phyloP scores from a whole-genome alignment of 2,888 invertebrate species.

The Lepidonotus clava region DNA sequence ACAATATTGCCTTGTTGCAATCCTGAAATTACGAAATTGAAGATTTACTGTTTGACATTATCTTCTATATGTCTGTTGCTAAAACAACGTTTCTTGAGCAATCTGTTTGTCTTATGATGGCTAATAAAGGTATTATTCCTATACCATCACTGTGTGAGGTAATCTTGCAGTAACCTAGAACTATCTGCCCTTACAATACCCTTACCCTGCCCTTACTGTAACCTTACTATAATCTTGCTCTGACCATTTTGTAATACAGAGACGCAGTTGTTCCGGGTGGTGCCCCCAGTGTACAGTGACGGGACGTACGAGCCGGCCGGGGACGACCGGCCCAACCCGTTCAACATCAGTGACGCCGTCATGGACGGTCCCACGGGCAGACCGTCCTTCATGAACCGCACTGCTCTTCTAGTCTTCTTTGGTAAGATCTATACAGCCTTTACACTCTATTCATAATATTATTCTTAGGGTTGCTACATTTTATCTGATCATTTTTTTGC shows the following conservation, averaged over 20 bases:
- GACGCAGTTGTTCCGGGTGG: slow-evolving; percentile 82
- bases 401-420: slow-evolving; percentile 84
- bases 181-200: too few species aligned
- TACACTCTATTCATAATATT: not conserved
- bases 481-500: too few species aligned
- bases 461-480: too few species aligned
- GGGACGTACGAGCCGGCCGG: slow-evolving; percentile 83
- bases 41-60: too few species aligned
- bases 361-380: slow-evolving; percentile 79
- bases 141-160: too few species aligned
- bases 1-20: too few species aligned
- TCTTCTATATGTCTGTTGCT: too few species aligned
- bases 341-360: slow-evolving; percentile 82
- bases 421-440: slow-evolving; percentile 78
- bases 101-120: too few species aligned
- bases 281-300: slow-evolving; percentile 83
- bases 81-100: too few species aligned
- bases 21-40: too few species aligned
- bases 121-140: too few species aligned
- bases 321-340: slow-evolving; percentile 82
- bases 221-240: not conserved
- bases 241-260: slow-evolving; percentile 77
- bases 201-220: not conserved
- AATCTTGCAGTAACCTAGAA: too few species aligned
- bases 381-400: slow-evolving; percentile 82